Evolutionary conservation across 2,888 invertebrate genomes (phyloP).

Genomic region (Andrena bucephala): DNA sequence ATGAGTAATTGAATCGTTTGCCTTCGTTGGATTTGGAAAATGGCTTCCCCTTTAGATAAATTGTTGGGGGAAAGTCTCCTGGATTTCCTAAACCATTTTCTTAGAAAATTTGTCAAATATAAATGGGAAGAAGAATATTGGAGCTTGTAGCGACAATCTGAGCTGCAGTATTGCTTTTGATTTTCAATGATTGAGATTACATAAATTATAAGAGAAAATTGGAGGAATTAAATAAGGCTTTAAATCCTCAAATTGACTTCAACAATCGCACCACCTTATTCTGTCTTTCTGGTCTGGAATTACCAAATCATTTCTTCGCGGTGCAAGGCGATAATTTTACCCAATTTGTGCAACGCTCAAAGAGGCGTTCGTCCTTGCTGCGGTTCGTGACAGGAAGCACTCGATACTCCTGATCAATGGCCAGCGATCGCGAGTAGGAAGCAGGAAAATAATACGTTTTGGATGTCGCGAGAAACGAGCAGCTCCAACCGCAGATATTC

Average conservation of each 20-base stretch:
- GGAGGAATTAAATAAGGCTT: too few relatives aligned
- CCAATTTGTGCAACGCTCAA: neutral
- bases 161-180: too few relatives aligned
- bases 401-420: constrained; percentile 43
- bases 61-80: neutral
- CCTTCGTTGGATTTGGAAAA: neutral
- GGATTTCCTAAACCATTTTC: neutral
- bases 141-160: too few relatives aligned
- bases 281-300: neutral
- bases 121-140: too few relatives aligned
- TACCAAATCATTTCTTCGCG: neutral
- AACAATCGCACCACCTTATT: too few relatives aligned
- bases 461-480: constrained; percentile 36
- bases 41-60: neutral
- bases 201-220: too few relatives aligned
- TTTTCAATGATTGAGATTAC: too few relatives aligned
- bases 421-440: constrained; percentile 54
- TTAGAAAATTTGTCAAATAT: neutral
- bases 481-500: constrained; percentile 60
- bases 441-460: constrained; percentile 54
- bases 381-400: constrained; percentile 44
- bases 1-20: constrained; percentile 19
- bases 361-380: neutral
- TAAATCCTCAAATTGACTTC: neutral
- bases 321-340: neutral